Percentiles rank a stretch among this genome's conserved stretches.
Conservation (phyloP, 2,113 vertebrate species). For the Python bivittatus region DNA sequence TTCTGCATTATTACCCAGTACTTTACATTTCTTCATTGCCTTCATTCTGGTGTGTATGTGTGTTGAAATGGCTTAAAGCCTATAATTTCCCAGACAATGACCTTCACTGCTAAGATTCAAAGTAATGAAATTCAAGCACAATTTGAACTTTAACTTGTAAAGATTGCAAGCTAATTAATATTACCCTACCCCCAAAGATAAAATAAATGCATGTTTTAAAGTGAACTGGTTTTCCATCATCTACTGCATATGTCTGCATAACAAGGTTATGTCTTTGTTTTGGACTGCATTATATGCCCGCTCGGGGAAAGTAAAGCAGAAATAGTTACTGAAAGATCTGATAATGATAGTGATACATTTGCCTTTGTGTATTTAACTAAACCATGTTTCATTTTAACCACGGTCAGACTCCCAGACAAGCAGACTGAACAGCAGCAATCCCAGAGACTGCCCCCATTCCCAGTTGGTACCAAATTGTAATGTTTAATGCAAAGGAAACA, state of each 20-base stretch:
- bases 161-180: constrained; percentile 29
- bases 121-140: constrained; percentile 32
- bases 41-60: background rate
- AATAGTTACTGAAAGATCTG: background rate
- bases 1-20: background rate
- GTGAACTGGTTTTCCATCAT: background rate
- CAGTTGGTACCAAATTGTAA: background rate
- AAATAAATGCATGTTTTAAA: constrained; percentile 31
- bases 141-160: constrained; percentile 45
- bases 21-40: background rate
- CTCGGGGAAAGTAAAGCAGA: background rate
- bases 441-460: background rate
- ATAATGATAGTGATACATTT: background rate
- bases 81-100: constrained; percentile 32
- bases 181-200: constrained; percentile 17
- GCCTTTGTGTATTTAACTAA: background rate
- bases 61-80: background rate
- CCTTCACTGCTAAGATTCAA: constrained; percentile 28
- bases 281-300: background rate
- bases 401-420: background rate
- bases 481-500: background rate
- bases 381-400: background rate
- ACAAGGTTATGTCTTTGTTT: background rate
- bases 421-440: background rate
- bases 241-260: background rate